Evolutionary conservation across 2,797 vertebrate genomes (phyloP).

Genomic region (Yasuhikotakia modesta): DNA sequence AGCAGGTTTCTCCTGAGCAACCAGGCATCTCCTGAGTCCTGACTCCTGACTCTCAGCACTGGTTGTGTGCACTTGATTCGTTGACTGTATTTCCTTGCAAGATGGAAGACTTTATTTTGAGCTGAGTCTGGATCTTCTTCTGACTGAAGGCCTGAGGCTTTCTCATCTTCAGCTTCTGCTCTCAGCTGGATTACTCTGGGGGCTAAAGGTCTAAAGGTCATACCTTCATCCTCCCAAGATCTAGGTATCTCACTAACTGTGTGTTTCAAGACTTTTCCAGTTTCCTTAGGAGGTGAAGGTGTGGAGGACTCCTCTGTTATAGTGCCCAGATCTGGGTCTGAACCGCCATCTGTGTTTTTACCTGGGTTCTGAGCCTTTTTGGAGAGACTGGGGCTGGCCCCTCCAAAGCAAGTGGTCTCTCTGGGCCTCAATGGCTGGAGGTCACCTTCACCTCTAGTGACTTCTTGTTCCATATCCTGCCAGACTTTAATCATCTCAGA

Average conservation of each 20-base stretch:
- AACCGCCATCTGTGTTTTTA: constrained; percentile 35
- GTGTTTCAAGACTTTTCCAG: constrained; percentile 10
- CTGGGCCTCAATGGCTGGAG: constrained; percentile 20
- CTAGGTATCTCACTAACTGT: constrained; percentile 52
- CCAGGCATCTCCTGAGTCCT: constrained; percentile 41
- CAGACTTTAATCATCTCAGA: constrained; percentile 82
- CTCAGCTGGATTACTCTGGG: constrained; percentile 60
- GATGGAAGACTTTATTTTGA: constrained; percentile 84
- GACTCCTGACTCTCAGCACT: constrained; percentile 13
- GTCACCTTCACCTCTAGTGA: constrained; percentile 54
- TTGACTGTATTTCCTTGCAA: constrained; percentile 91
- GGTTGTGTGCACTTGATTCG: constrained; percentile 78
- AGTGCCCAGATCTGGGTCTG: constrained; percentile 69
- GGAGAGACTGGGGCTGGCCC: not conserved
- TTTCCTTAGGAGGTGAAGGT: constrained; percentile 60
- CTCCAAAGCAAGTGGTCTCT: constrained; percentile 37
- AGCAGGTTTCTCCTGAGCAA: constrained; percentile 57
- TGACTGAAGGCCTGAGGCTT: constrained; percentile 22
- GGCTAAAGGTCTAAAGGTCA: constrained; percentile 37
- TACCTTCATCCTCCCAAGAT: constrained; percentile 42
- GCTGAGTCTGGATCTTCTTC: constrained; percentile 65
- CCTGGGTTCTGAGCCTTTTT: constrained; percentile 22
- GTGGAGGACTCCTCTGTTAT: constrained; percentile 67
- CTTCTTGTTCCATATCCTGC: constrained; percentile 80
- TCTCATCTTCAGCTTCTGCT: constrained; percentile 46